Evolutionary conservation across 1,140 invertebrate genomes (phyloP), one percentile per base, ranked within the genome.

Genomic region (Mactra quadrangularis): DNA sequence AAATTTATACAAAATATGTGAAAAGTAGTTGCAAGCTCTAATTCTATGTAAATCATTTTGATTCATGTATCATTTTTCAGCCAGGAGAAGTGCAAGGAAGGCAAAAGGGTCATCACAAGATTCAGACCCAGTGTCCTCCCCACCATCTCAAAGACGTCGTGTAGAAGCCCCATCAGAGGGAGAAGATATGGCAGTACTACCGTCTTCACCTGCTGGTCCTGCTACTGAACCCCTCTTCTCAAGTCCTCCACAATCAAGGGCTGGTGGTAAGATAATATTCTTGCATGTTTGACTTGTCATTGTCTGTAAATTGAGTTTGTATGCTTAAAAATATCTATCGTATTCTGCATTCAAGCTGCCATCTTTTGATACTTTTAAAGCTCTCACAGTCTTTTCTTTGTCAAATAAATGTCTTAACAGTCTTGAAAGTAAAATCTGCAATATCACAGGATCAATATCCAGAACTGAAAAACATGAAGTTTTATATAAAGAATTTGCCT

Each of bases 201-300:
- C 89, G 19, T 89, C 89, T 11, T 90, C 91, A 11, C 88, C 90
- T 17, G 75, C 86, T 13, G 83, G 82, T 3, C 87, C 85, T 22
- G 55, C 52, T 29, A 41, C 75, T 22, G 82, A 66, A 11, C 89
- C 90, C 11, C 75, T 91, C 55, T 86, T 92, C 29, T 91, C 91
- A 17, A 92, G 91, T 83, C 91, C 90, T 0, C 83, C 83, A 31
- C 87, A 83, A 33, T 83, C 82, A 7, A 85, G 87, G 60, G 59
- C 75, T 71, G 87, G 86, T 66, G 85, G 89, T 90, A 82, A 29
- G 64, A 38, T n/a, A n/a, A n/a, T n/a, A n/a, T n/a, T n/a, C 7
- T 50, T n/a, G 15, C 0, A 0, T 35, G 35, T 64, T 22, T 31
- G 35, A 6, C 64, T 33, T n/a, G 25, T 27, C 3, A 11, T 31